phyloP scores from a whole-genome alignment of 1,140 invertebrate species.

The Trissolcus basalis region DNA sequence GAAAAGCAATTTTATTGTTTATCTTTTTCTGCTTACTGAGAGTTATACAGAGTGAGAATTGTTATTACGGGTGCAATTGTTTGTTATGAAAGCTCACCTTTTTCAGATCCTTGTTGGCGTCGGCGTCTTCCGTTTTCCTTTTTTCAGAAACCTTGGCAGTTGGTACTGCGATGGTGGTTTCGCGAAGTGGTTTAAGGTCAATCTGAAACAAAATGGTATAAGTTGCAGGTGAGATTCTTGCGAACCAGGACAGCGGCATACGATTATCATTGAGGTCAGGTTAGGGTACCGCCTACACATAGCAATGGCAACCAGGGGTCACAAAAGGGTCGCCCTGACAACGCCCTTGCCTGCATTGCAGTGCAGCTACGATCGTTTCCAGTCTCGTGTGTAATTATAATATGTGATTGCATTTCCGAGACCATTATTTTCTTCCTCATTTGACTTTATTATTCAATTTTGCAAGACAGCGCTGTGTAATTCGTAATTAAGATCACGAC shows the following conservation, averaged over 20 bases:
- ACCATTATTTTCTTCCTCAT: constrained; percentile 38
- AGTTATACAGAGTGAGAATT: not conserved
- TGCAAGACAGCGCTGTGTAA: constrained; percentile 21
- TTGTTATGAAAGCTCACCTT: too few relatives aligned
- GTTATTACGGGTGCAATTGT: too few relatives aligned
- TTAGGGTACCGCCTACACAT: constrained; percentile 58
- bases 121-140: constrained; percentile 74
- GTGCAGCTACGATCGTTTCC: constrained; percentile 56
- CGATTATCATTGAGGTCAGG: constrained; percentile 60
- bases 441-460: constrained; percentile 50
- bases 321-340: constrained; percentile 74
- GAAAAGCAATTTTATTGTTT: too few relatives aligned
- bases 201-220: constrained; percentile 69
- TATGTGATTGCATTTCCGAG: constrained; percentile 52
- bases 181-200: constrained; percentile 72
- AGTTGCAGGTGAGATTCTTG: constrained; percentile 48
- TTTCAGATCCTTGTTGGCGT: constrained; percentile 76
- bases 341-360: constrained; percentile 75
- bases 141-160: constrained; percentile 73
- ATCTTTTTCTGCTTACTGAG: not conserved
- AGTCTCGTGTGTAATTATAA: constrained; percentile 55
- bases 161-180: constrained; percentile 70
- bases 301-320: constrained; percentile 65
- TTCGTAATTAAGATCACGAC: constrained; percentile 43
- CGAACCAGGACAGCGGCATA: constrained; percentile 52